A percentile compares a stretch with the other conserved stretches of the same genome.
phyloP scores from a whole-genome alignment of 2,888 invertebrate species.

The Ommatoiulus sabulosus region DNA sequence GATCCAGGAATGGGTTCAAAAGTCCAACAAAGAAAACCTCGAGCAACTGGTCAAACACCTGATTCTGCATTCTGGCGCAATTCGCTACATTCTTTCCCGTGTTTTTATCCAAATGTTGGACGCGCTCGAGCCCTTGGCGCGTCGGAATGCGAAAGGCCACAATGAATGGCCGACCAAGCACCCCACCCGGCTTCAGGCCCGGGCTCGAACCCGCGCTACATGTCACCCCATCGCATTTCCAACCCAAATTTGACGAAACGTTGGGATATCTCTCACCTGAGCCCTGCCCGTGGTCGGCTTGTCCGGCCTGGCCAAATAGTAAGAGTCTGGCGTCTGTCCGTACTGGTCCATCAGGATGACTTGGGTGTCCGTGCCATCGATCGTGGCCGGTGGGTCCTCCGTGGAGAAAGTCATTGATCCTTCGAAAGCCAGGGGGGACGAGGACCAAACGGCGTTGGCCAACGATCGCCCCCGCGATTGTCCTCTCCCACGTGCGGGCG shows the following conservation, averaged over 20 bases:
- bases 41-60: too few relatives aligned
- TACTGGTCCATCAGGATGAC: slow-evolving; percentile 17
- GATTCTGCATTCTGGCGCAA: too few relatives aligned
- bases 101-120: too few relatives aligned
- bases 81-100: too few relatives aligned
- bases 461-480: slow-evolving; percentile 22
- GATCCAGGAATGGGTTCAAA: not conserved
- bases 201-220: too few relatives aligned
- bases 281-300: slow-evolving; percentile 47
- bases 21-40: not conserved
- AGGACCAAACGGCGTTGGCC: not conserved
- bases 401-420: slow-evolving; percentile 50
- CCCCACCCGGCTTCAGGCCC: not conserved
- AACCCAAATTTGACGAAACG: too few relatives aligned
- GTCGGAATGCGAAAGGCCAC: not conserved
- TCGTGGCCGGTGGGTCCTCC: not conserved
- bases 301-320: slow-evolving; percentile 9
- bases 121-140: too few relatives aligned
- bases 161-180: not conserved
- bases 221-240: too few relatives aligned
- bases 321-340: slow-evolving; percentile 55
- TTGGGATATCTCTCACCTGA: slow-evolving; percentile 48
- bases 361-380: not conserved
- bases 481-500: slow-evolving; percentile 41
- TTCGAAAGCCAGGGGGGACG: not conserved